Conservation (phyloP, 2,113 vertebrate genomes). For the Empidonax traillii region DNA sequence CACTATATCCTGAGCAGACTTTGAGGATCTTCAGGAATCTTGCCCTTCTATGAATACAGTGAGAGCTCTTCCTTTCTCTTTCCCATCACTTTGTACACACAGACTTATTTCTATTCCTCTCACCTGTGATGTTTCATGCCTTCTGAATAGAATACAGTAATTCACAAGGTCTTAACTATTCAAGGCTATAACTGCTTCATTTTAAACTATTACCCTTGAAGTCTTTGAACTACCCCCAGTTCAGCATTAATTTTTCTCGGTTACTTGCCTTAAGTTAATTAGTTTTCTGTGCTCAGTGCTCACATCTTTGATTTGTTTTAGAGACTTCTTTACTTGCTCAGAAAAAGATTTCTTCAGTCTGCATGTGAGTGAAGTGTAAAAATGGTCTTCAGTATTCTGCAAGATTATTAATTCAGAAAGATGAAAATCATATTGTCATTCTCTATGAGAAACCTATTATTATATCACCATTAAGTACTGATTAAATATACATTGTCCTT, state of each 20-base stretch:
- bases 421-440: constrained; percentile 40
- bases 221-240: background rate
- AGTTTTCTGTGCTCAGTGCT: constrained; percentile 2
- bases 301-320: constrained; percentile 49
- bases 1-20: background rate
- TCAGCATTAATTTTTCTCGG: constrained; percentile 13
- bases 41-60: background rate
- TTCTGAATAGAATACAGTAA: background rate
- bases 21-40: background rate
- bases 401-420: constrained; percentile 55
- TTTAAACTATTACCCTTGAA: constrained; percentile 7
- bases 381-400: constrained; percentile 4
- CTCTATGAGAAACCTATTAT: constrained; percentile 35
- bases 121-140: background rate
- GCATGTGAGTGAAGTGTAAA: constrained; percentile 5
- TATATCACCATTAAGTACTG: constrained; percentile 50
- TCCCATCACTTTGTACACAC: background rate
- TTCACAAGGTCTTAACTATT: constrained; percentile 9
- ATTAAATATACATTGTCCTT: constrained; percentile 55
- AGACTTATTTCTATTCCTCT: background rate
- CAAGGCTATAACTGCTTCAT: background rate
- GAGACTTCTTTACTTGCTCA: constrained; percentile 8
- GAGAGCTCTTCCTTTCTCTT: background rate
- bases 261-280: constrained; percentile 29
- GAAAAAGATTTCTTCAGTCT: constrained; percentile 9